phyloP scores from a whole-genome alignment of 1,140 invertebrate genomes.

The Neodiprion lecontei region DNA sequence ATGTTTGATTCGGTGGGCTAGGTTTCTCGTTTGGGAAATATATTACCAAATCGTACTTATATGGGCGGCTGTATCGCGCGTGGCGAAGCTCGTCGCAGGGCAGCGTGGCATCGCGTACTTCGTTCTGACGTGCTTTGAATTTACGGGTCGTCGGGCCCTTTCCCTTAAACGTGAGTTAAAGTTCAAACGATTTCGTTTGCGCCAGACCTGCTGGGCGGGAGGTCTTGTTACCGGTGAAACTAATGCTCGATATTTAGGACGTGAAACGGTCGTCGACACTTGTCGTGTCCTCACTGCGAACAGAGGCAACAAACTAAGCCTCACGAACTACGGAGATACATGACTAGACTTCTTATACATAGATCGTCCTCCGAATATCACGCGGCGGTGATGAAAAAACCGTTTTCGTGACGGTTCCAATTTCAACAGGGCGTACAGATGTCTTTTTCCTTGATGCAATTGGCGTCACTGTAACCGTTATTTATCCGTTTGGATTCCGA shows the following conservation, averaged over 20 bases:
- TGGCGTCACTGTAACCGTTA: no score
- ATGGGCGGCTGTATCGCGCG: not conserved
- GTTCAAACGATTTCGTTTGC: no score
- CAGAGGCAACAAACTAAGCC: not conserved
- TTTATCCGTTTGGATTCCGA: no score
- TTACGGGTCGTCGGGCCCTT: not conserved
- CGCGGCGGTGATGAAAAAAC: no score
- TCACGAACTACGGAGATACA: no score
- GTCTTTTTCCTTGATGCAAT: no score
- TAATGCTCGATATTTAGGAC: not conserved
- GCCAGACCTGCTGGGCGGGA: not conserved
- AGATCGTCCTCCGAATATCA: no score
- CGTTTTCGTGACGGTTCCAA: no score
- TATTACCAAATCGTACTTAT: not conserved
- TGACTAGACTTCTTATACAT: no score
- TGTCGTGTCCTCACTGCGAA: not conserved
- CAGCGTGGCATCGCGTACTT: no score
- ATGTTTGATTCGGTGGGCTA: not conserved
- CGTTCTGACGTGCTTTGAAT: not conserved
- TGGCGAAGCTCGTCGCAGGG: no score
- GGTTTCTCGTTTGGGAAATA: conserved; percentile 5
- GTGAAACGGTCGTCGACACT: not conserved
- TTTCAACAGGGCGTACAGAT: no score
- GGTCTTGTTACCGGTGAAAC: not conserved
- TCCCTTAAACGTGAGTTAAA: not conserved